Base-by-base conservation (phyloP, 2,888 invertebrate genomes). In the Andrena haemorrhoa region DNA sequence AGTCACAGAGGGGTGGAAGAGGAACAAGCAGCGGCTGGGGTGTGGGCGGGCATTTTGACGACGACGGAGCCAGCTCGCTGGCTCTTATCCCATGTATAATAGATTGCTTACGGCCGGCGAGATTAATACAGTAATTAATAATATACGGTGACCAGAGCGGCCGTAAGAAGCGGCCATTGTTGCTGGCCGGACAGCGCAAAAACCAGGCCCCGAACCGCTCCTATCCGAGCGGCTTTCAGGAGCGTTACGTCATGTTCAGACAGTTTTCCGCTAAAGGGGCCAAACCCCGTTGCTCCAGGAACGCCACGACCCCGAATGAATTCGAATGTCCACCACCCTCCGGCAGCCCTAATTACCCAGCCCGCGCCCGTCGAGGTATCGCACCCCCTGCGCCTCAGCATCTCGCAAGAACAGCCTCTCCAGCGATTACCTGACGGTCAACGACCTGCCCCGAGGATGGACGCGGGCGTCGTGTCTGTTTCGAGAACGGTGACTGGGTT, bases 41-140 rank as follows among this genome's bases (percentile, higher is more conserved):
- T 56, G 73, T 41, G 72, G 68, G 76, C 51, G 75, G 77, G 72
- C 31, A 71, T 76, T 83, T 77, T 74, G 79, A 79, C 78, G 79
- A 84, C 79, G 85, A 64, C 73, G 41, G 20, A 58, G 58, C 71
- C 53, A 56, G 80, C 69, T 78, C 73, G 69, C 12, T 74, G 75
- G 90, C 90, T 92, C 92, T 91, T 91, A 91, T 91, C 89, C 91
- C 90, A 90, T 93, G 92, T 90, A 93, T 93, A 92, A 93, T 93
- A 92, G 92, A 93, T 93, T 91, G 90, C 90, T 89, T 88, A 84
- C 89, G 91, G 90, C 89, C 89, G 88, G 89, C 91, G 90, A 93
- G 93, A 93, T 93, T 93, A 93, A 93, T 93, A 93, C 91, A 92
- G 93, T 93, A 93, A 93, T 93, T 93, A 93, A 93, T 93, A 93